A percentile compares a stretch with the other conserved stretches of the same genome.
Evolutionary conservation across 92 coral and sea anemone species (phyloP).

Genomic region (Montipora capitata): DNA sequence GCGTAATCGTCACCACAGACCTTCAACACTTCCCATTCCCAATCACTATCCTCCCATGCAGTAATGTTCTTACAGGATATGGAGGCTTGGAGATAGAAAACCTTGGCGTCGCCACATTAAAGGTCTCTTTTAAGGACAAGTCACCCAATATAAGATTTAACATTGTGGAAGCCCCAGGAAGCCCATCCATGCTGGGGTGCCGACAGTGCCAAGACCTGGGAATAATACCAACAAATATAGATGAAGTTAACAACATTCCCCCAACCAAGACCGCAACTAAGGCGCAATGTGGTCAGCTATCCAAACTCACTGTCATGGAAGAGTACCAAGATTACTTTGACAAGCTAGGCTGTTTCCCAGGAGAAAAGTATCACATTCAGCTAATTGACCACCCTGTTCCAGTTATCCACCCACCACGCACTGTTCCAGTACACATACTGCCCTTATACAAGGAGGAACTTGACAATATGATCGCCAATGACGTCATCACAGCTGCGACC

Average conservation of each 20-base stretch:
- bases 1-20: constrained; percentile 33
- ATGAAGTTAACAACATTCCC: too few species aligned
- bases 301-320: neutral
- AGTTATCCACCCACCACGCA: constrained; percentile 18
- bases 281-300: too few species aligned
- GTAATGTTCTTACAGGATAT: constrained; percentile 34
- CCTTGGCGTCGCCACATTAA: constrained; percentile 14
- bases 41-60: constrained; percentile 36
- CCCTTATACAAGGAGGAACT: constrained; percentile 65
- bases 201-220: constrained; percentile 42
- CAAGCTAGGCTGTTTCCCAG: constrained; percentile 63
- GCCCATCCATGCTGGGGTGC: constrained; percentile 70
- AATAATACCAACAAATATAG: constrained; percentile 11
- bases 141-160: neutral
- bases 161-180: constrained; percentile 64
- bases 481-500: constrained; percentile 37
- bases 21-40: constrained; percentile 43
- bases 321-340: constrained; percentile 11
- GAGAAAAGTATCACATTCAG: constrained; percentile 3
- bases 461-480: constrained; percentile 43
- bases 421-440: constrained; percentile 64
- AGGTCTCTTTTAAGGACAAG: constrained; percentile 11
- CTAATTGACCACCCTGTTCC: constrained; percentile 23
- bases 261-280: too few species aligned
- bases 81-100: constrained; percentile 37